These are phyloP conservation scores for Ranitomeya variabilis DNA, from an alignment of 2,113 vertebrate genomes.

Conservation along the genomic window DNA sequence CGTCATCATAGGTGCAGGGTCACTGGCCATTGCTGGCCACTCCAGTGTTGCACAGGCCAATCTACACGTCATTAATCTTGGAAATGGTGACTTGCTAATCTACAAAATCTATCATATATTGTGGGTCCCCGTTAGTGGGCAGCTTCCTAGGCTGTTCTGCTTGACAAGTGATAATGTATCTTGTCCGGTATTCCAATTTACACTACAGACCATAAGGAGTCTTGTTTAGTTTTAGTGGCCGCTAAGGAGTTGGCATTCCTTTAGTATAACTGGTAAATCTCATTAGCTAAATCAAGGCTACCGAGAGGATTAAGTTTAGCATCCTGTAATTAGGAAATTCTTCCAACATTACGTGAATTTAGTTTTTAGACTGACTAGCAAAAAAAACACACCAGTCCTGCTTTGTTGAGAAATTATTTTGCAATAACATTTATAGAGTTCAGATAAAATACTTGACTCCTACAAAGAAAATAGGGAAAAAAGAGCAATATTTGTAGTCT, in stretches of 20 bases:
- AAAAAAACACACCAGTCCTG: background rate
- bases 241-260: conserved; percentile 52
- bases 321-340: conserved; percentile 67
- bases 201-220: background rate
- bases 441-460: background rate
- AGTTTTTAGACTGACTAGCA: background rate
- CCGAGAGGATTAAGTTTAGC: conserved; percentile 63
- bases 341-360: conserved; percentile 62
- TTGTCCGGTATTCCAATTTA: background rate
- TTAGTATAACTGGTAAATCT: conserved; percentile 55
- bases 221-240: background rate
- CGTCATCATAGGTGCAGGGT: too few relatives aligned
- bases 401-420: background rate
- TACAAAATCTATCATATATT: too few relatives aligned
- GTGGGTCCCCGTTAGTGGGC: too few relatives aligned
- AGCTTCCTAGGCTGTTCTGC: background rate
- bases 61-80: too few relatives aligned
- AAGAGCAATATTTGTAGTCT: background rate
- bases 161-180: too few relatives aligned
- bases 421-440: background rate
- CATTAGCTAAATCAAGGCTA: conserved; percentile 61
- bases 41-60: too few relatives aligned
- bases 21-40: too few relatives aligned
- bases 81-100: too few relatives aligned
- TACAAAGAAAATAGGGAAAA: background rate